Evolutionary conservation across 2,888 invertebrate genomes (phyloP).

Genomic region (Trimorus sp.): DNA sequence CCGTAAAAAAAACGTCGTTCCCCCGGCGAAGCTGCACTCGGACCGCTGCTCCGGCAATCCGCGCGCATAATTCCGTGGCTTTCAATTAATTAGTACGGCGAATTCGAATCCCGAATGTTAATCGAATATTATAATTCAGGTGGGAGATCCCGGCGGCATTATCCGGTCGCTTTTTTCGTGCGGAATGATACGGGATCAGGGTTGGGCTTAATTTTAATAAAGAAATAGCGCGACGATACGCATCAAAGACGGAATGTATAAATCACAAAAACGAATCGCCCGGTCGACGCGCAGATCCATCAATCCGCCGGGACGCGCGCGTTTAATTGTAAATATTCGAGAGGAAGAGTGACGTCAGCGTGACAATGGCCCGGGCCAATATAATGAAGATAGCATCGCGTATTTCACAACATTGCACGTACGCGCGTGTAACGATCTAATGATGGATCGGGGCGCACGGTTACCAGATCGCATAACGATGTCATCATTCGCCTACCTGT

Average conservation of each 20-base stretch:
- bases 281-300: conserved; percentile 26
- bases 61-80: too few relatives aligned
- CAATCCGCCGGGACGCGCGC: conserved; percentile 27
- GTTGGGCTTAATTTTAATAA: too few relatives aligned
- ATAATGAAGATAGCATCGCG: conserved; percentile 49
- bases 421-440: conserved; percentile 39
- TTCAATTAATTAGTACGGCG: too few relatives aligned
- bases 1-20: too few relatives aligned
- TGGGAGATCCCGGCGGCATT: too few relatives aligned
- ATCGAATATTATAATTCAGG: too few relatives aligned
- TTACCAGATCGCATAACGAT: conserved; percentile 53
- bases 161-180: too few relatives aligned
- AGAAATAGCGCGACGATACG: conserved; percentile 6
- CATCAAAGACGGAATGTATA: conserved; percentile 45
- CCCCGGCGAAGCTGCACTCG: too few relatives aligned
- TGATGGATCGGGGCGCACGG: conserved; percentile 47
- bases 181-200: too few relatives aligned
- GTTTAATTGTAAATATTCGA: conserved; percentile 44
- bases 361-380: conserved; percentile 22
- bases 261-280: conserved; percentile 27
- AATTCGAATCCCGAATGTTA: too few relatives aligned
- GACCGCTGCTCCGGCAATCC: too few relatives aligned
- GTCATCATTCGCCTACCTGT: conserved; percentile 61
- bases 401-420: conserved; percentile 49
- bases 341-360: conserved; percentile 36